Evolutionary conservation across 2,888 invertebrate genomes (phyloP), one percentile per base, ranked within the genome.

Genomic region (Stenchaetothrips biformis): DNA sequence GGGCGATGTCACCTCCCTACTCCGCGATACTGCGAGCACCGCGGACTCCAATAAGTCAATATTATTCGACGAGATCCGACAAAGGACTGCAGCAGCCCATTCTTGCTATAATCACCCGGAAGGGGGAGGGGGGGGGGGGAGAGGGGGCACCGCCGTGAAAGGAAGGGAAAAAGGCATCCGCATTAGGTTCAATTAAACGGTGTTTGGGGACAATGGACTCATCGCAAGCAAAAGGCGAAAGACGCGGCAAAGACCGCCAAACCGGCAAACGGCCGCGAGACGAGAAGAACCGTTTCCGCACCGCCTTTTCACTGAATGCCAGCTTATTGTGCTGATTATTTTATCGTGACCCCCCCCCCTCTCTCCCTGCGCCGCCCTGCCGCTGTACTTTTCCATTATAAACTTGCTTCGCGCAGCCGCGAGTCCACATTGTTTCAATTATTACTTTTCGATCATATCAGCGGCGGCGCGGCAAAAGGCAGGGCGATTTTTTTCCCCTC

Each of bases 131-230:
- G 62, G n/a, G 7, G 62, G 2, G 16, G 62, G 62, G 62, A 6
- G 62, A 18, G 49, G 49, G 49, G 49, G 49, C n/a, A n/a, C n/a
- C 37, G 37, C 4, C 37, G 2, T 37, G 37, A 37, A 37, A 16
- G 53, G 53, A 16, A 16, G 16, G 53, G 16, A n/a, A 6, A 67
- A 21, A 21, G n/a, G 21, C 67, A n/a, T n/a, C n/a, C n/a, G n/a
- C n/a, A 67, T 67, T 67, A 67, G n/a, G 9, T 67, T 67, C 67
- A 67, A 67, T 67, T 67, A 67, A 9, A 21, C 6, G 67, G 67
- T 67, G 67, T 67, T 21, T 67, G 21, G 21, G 67, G 21, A 67
- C 67, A 67, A 67, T n/a, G 67, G 67, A 21, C 18, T 67, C n/a
- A 21, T 67, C 67, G n/a, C 21, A 18, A 9, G 8, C 67, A 21